Conservation (phyloP, 2,113 vertebrate species). For the Megaleporinus macrocephalus region DNA sequence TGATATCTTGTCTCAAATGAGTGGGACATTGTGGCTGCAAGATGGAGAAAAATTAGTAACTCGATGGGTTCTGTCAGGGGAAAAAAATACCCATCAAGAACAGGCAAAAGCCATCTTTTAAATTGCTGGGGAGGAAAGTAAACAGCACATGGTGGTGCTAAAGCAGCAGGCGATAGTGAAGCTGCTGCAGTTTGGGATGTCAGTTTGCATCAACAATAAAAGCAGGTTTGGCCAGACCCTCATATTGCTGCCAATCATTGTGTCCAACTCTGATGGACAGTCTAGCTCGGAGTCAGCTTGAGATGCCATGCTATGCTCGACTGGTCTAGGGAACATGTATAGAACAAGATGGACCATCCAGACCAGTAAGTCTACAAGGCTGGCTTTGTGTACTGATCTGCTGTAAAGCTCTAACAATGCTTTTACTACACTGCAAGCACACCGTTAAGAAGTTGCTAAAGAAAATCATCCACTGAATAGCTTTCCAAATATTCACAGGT, state of each 20-base stretch:
- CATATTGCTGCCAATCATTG: background rate
- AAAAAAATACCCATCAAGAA: background rate
- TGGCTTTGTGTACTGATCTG: background rate
- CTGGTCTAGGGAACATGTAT: background rate
- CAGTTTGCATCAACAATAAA: background rate
- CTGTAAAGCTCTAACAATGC: background rate
- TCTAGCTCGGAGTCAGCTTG: background rate
- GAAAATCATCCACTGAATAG: background rate
- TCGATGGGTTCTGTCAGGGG: background rate
- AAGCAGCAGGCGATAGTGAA: background rate
- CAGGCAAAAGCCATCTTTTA: background rate
- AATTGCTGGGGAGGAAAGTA: background rate
- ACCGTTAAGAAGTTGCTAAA: background rate
- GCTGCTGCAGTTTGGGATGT: background rate
- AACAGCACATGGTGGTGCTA: background rate
- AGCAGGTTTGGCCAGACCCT: background rate
- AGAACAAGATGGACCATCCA: background rate
- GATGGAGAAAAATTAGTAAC: conserved; percentile 30
- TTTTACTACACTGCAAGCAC: background rate
- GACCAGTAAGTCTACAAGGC: background rate
- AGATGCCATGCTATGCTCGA: background rate
- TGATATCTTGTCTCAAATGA: conserved; percentile 26
- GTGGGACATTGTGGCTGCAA: conserved; percentile 20
- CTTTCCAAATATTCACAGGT: background rate
- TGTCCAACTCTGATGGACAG: background rate